phyloP scores from a whole-genome alignment of 2,113 vertebrate genomes.

The Ceuthmochares aereus region DNA sequence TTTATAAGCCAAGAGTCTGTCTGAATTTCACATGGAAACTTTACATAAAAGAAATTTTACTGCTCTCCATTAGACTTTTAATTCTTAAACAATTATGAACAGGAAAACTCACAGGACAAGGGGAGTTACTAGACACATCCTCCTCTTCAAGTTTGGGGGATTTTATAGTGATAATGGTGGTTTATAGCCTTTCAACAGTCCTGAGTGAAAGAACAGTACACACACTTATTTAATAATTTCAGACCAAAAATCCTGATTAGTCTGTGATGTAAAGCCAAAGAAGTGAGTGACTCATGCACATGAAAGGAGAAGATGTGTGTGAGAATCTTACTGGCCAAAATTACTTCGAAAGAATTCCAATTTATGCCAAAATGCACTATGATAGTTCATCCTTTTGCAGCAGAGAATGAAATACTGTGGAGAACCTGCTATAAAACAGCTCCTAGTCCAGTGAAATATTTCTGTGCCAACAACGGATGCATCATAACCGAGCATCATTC shows the following conservation, averaged over 20 bases:
- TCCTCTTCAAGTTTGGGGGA: neutral
- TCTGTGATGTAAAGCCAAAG: neutral
- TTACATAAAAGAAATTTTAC: neutral
- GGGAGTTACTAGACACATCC: neutral
- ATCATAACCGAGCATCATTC: neutral
- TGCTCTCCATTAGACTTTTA: neutral
- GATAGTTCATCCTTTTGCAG: neutral
- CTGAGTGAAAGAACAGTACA: neutral
- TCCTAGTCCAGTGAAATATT: neutral
- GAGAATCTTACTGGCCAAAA: neutral
- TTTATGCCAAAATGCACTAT: neutral
- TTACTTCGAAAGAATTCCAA: neutral
- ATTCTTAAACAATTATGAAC: neutral
- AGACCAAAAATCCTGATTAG: neutral
- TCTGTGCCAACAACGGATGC: neutral
- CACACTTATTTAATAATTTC: neutral
- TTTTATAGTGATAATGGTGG: neutral
- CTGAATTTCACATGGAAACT: neutral
- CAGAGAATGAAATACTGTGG: neutral
- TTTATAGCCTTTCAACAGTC: neutral
- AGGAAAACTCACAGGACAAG: neutral
- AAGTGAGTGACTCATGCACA: neutral
- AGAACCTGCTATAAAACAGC: neutral
- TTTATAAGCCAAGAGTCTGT: neutral
- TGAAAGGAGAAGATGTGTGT: neutral